Evolutionary conservation across 2,888 invertebrate genomes (phyloP), one percentile per base, ranked within the genome.

Genomic region (Byasa hedistus): DNA sequence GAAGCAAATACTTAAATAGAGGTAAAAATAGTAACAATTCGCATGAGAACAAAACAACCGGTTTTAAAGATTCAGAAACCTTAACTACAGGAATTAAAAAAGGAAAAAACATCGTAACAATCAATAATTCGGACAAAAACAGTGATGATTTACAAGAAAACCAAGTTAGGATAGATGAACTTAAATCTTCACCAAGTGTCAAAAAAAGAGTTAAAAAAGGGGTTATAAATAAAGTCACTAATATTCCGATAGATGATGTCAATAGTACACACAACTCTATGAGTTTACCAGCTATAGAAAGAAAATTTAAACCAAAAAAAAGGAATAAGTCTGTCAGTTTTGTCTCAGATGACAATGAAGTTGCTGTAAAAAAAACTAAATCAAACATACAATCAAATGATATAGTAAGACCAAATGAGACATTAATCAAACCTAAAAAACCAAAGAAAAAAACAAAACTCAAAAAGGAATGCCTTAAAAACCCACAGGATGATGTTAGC

Each of bases 271-370:
- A 80, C 52, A 75, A 77, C 23, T 64, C 73, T 8, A 57, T 71
- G 22, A 80, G 84, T 23, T 72, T 68, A 27, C 62, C 75, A n/a
- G 69, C 70, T 52, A 68, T 68, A 12, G 69, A 65, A 32, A 23
- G 57, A 12, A 73, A 70, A 4, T 68, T n/a, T 7, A 87, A 84
- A 69, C 69, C 85, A 0, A 88, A 89, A 68, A 90, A 90, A 70
- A 80, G 90, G 51, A 88, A 86, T 66, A 90, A 90, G 69, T 89
- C 90, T 1, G 89, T 89, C 19, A 90, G 90, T 70, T 88, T 89
- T 66, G 81, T 87, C 81, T 75, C 88, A 1, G 87, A 88, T 19
- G 89, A 89, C 1, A 76, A 75, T 68, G 83, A 82, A 69, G 73
- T 84, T 1, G 75, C 74, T 2, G 70, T 80, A 7, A 90, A 90